Conservation (phyloP, 2,888 invertebrate species). For the Tipula lateralis region DNA sequence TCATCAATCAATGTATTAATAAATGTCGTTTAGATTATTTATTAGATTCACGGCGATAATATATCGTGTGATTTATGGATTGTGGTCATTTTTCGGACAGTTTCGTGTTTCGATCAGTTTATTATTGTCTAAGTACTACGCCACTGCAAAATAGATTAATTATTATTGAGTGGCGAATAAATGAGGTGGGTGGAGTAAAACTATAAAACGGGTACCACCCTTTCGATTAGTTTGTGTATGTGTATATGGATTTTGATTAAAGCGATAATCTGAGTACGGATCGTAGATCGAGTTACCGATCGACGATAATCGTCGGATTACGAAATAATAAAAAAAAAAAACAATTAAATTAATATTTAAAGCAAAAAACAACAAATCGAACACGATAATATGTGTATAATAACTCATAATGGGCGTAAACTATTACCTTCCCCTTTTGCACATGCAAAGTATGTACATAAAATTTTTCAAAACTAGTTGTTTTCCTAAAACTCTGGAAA, state of each 20-base stretch:
- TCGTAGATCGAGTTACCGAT: not conserved
- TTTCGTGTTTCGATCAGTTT: not conserved
- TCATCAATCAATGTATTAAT: not conserved
- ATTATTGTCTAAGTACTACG: not conserved
- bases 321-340: not conserved
- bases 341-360: not conserved
- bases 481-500: not conserved
- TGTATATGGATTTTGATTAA: not conserved
- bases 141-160: not conserved
- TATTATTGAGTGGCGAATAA: not conserved
- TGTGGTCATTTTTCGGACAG: not conserved
- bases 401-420: conserved; percentile 11
- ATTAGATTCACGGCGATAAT: not conserved
- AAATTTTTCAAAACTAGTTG: not conserved
- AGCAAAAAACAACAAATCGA: not conserved
- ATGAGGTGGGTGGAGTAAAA: not conserved
- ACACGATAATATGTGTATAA: not conserved
- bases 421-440: conserved; percentile 15
- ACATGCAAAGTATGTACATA: not conserved
- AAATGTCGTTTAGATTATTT: not conserved
- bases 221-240: not conserved
- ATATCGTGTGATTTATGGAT: not conserved
- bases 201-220: not conserved
- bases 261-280: no score
- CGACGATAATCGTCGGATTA: not conserved